Base-by-base conservation (phyloP, 2,113 vertebrate genomes). In the Perca fluviatilis region DNA sequence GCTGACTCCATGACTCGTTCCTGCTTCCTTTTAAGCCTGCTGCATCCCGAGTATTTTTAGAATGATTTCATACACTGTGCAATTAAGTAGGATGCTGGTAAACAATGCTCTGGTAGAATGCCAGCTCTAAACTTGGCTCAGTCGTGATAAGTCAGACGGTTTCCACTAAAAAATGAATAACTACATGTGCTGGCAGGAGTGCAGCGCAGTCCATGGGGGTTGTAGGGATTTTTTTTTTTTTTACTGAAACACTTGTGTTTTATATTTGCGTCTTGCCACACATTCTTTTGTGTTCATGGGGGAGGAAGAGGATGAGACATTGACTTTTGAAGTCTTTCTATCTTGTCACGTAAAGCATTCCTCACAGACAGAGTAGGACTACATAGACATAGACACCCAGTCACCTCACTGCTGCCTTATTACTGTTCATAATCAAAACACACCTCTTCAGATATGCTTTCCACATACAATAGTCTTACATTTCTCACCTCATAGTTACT, bases 261-360 rank as follows among this genome's bases (percentile, higher is more conserved):
- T 86, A 88, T 93, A 95, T 95, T 95, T 95, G 88, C 91, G 92
- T 91, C 90, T 93, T 93, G 92, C 91, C 91, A 86, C 92, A 95
- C 92, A 94, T 95, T 95, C 94, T 90, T 95, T 46, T 77, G 92
- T 81, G 88, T 88, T 93, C 88, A 86, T 65, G 81, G 90, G 91
- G 91, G 91, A 88, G 86, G 77, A 87, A 66, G 73, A 86, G 74
- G 88, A 93, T 75, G 86, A 91, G 77, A 92, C 70, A 6, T 56
- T 47, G 70, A 80, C 83, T 91, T 73, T 88, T 79, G 86, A 90
- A 93, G 90, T 71, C 54, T 79, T 86, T 86, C 67, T 79, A 61
- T 82, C 60, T 87, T 88, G 88, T 88, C 90, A 93, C 86, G 74
- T 90, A 79, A 88, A 88, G 65, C 87, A 89, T 90, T 92, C 85